phyloP scores from a whole-genome alignment of 2,113 vertebrate genomes.

The Terrapene triunguis region DNA sequence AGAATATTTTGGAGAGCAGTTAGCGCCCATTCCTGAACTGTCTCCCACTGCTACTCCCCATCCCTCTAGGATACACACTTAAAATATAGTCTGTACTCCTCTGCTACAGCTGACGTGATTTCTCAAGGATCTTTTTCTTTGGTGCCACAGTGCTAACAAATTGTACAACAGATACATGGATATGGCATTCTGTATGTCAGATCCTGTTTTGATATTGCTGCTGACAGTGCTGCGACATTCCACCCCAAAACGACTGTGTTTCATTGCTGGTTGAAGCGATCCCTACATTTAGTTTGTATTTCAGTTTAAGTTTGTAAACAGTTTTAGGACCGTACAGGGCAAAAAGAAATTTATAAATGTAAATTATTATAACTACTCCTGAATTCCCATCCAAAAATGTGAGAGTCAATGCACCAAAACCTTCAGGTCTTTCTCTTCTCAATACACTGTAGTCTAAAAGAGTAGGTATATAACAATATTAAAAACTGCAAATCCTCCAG shows the following conservation, averaged over 20 bases:
- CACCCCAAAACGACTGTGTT: not conserved
- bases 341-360: not conserved
- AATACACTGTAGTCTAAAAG: not conserved
- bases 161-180: not conserved
- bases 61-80: not conserved
- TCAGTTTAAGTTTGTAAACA: not conserved
- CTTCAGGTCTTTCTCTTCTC: not conserved
- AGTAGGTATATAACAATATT: not conserved
- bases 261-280: not conserved
- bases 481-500: not conserved
- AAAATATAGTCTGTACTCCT: not conserved
- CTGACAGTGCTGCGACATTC: not conserved
- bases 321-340: not conserved
- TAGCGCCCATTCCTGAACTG: not conserved
- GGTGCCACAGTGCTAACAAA: not conserved
- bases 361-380: not conserved
- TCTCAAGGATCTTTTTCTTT: not conserved
- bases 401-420: not conserved
- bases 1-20: not conserved
- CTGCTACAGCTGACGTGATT: not conserved
- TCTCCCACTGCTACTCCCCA: not conserved
- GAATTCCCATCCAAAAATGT: not conserved
- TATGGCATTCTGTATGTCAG: not conserved
- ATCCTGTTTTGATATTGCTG: not conserved
- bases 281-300: not conserved